These are phyloP conservation scores for Metopolophium dirhodum DNA, from an alignment of 1,140 invertebrate genomes.

Conservation along the genomic window DNA sequence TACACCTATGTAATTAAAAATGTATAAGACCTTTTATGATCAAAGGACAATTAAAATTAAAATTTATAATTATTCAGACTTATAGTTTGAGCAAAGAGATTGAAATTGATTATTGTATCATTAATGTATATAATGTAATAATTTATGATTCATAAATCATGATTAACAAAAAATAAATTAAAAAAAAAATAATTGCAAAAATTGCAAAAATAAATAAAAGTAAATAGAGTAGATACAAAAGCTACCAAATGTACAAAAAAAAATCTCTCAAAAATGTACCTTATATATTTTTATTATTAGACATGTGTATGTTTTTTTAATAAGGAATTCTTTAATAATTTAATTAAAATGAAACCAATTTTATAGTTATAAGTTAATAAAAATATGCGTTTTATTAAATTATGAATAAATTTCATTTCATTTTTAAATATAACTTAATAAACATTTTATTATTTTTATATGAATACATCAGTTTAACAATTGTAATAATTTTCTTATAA, in stretches of 20 bases:
- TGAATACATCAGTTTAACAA: not conserved
- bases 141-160: too few relatives aligned
- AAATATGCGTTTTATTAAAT: not conserved
- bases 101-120: not conserved
- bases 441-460: not conserved
- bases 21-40: not conserved
- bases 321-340: not conserved
- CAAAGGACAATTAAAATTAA: not conserved
- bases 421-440: not conserved
- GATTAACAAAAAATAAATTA: too few relatives aligned
- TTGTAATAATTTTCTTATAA: not conserved
- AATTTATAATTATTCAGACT: not conserved
- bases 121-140: not conserved
- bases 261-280: not conserved
- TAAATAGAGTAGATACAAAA: not conserved
- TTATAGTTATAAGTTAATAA: not conserved
- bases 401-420: not conserved
- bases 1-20: not conserved
- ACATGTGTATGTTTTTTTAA: not conserved
- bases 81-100: not conserved
- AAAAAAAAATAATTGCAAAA: too few relatives aligned
- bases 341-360: not conserved
- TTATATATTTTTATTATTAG: not conserved
- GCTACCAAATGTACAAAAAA: not conserved
- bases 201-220: not conserved